Evolutionary conservation across 2,113 vertebrate genomes (phyloP), one percentile per base, ranked within the genome.

Genomic region (Chaetodon auriga): DNA sequence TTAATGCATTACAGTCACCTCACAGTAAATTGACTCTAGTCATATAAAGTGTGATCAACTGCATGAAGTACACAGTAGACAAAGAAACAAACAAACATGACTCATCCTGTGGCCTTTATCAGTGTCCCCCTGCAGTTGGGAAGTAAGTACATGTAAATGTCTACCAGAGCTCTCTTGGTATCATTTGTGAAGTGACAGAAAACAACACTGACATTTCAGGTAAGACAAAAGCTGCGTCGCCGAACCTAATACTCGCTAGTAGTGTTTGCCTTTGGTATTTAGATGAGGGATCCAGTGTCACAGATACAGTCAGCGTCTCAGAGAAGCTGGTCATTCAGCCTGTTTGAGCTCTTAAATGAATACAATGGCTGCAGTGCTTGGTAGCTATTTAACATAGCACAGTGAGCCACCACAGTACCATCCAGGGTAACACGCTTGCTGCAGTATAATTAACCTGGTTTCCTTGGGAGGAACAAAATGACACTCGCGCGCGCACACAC

Each of bases 171-270:
- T 69, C 78, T 87, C 80, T 23, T 38, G 81, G 71, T 48, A 66
- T 45, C 45, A 35, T 66, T 85, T 83, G 68, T 62, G 61, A 71
- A 60, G 23, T 14, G 10, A 80, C 81, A 83, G 58, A 75, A 74
- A 91, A 90, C 89, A 83, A 69, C 87, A 18, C 13, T 90, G 87
- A 87, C 89, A 91, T 92, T 92, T 90, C 46, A 65, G 53, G 62
- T 48, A 54, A 76, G 70, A 80, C 66, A 76, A 85, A 86, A 54
- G 85, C 69, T 53, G 58, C 72, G 62, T 57, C 43, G 49, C 16
- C 36, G 73, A 82, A 90, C 70, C 83, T 90, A 90, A 87, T 65
- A 87, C 49, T 18, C 35, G 45, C 46, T 38, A 54, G 23, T 48
- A 60, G n/a, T 61, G 64, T 77, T 65, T 85, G 35, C 23, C 36